Percentiles rank a stretch among this genome's conserved stretches.
phyloP scores from a whole-genome alignment of 2,113 vertebrate species.

The Plotosus lineatus region DNA sequence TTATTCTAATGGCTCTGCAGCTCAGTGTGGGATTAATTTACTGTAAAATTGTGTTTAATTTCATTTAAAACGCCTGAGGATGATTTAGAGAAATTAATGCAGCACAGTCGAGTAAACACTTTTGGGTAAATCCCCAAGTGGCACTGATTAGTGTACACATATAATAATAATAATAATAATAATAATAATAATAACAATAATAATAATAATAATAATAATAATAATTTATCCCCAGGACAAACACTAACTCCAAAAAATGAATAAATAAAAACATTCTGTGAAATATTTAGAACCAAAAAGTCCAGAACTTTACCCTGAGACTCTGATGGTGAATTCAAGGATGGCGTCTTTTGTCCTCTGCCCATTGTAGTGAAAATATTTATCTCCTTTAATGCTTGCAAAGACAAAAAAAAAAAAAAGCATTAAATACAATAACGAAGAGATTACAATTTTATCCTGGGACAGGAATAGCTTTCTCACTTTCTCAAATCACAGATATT shows the following conservation, averaged over 20 bases:
- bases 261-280: neutral
- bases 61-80: too few relatives aligned
- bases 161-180: too few relatives aligned
- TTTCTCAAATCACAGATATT: neutral
- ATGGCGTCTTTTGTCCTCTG: constrained; percentile 89
- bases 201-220: too few relatives aligned
- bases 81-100: too few relatives aligned
- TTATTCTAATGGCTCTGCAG: neutral
- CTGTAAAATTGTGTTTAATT: too few relatives aligned
- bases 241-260: neutral
- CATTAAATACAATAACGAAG: neutral
- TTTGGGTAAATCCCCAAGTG: too few relatives aligned
- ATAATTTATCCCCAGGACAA: neutral
- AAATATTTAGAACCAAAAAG: neutral
- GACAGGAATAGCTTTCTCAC: neutral
- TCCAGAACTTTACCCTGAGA: constrained; percentile 80
- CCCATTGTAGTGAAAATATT: constrained; percentile 87
- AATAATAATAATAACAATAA: too few relatives aligned
- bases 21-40: neutral
- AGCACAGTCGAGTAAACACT: too few relatives aligned
- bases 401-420: neutral
- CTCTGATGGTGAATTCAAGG: constrained; percentile 88
- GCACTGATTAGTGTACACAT: too few relatives aligned
- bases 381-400: constrained; percentile 83
- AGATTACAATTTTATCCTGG: neutral